Base-by-base conservation (phyloP, 1,140 invertebrate genomes). In the Zaprionus ghesquierei region DNA sequence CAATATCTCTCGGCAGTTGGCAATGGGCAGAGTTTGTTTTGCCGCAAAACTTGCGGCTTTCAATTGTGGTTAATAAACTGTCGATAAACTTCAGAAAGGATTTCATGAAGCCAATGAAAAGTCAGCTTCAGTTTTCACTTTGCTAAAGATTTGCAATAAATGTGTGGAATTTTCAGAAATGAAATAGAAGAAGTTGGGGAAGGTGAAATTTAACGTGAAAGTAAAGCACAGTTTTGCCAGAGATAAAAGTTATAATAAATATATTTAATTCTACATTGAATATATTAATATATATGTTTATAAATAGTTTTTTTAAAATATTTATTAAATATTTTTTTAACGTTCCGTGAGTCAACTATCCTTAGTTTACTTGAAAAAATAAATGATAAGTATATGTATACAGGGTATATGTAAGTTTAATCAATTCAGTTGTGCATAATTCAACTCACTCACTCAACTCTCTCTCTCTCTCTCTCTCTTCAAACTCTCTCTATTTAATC, bases 401-500 rank as follows among this genome's bases (percentile, higher is more conserved):
- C 9, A 31, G 29, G 10, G 29, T 10, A 31, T 31, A 31, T 31
- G 9, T 10, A 10, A 10, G 29, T 31, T 31, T 10, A 10, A 3
- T 31, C 10, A 31, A 3, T 31, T 31, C n/a, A n/a, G n/a, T n/a
- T n/a, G n/a, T n/a, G n/a, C n/a, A n/a, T n/a, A n/a, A n/a, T n/a
- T n/a, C n/a, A n/a, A 31, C 10, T 31, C n/a, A 3, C 25, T 18
- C 29, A 18, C 54, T 49, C 5, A 49, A 27, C 25, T 5, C 15
- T 5, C 29, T 69, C 54, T 51, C 13, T 27, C 22, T 8, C 31
- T 13, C 3, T 5, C 33, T 55, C 18, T 59, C 13, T 46, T 9
- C n/a, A n/a, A n/a, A n/a, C n/a, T 18, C 44, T 38, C 2, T 8
- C 2, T 8, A 15, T 41, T 41, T 41, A 41, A 29, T 90, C 35